phyloP scores from a whole-genome alignment of 2,797 vertebrate species.

The Notolepis coatsorum region DNA sequence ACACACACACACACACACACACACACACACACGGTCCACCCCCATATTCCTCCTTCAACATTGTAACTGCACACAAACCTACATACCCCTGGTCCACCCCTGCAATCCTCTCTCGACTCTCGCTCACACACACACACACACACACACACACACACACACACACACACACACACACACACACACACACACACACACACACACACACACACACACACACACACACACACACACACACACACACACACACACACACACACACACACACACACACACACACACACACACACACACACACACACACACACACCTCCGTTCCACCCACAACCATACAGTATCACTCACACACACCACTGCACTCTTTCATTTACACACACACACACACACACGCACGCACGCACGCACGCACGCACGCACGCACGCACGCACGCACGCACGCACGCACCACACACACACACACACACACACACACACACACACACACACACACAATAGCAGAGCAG shows the following conservation, averaged over 20 bases:
- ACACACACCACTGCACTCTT: not conserved
- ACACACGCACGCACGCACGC: not conserved
- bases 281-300: not conserved
- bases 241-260: constrained; percentile 11
- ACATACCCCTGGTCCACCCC: too few relatives aligned
- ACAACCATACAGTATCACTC: not conserved
- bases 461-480: constrained; percentile 3
- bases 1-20: constrained; percentile 8
- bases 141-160: constrained; percentile 10
- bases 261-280: not conserved
- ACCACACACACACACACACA: not conserved
- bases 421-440: constrained; percentile 22
- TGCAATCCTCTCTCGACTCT: too few relatives aligned
- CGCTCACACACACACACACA: not conserved
- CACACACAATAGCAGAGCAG: constrained; percentile 22
- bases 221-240: not conserved
- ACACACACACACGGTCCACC: not conserved
- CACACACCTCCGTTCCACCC: not conserved
- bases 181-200: constrained; percentile 63
- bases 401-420: not conserved
- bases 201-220: constrained; percentile 1
- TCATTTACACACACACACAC: not conserved
- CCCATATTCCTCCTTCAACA: too few relatives aligned
- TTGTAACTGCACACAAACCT: too few relatives aligned
- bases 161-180: constrained; percentile 2